phyloP scores from a whole-genome alignment of 35 echinoderm and acorn worm genomes.

The Stichopus chloronotus region DNA sequence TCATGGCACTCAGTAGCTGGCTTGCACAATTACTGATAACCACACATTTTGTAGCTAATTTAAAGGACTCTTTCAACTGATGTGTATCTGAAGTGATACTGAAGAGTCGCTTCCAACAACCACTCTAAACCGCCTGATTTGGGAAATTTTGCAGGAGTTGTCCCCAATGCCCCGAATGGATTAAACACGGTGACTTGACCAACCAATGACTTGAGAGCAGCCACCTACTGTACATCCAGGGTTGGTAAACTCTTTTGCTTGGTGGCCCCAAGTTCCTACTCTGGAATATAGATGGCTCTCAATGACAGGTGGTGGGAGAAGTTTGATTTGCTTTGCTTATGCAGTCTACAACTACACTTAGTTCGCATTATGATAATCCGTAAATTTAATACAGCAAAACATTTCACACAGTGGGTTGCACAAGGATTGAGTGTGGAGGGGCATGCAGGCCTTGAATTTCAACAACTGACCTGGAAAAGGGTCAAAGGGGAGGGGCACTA shows the following conservation, averaged over 20 bases:
- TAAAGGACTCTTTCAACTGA: neutral
- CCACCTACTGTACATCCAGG: neutral
- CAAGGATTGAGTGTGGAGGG: neutral
- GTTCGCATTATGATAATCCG: neutral
- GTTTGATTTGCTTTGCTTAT: neutral
- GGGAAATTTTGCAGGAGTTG: neutral
- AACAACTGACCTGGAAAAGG: neutral
- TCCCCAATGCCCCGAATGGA: neutral
- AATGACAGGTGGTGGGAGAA: conserved; percentile 7
- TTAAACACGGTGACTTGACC: neutral
- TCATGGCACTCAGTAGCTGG: conserved; percentile 6
- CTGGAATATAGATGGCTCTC: neutral
- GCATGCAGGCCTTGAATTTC: neutral
- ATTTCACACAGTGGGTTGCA: neutral
- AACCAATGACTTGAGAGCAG: neutral
- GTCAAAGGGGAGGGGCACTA: neutral
- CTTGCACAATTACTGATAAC: neutral
- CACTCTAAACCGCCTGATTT: neutral
- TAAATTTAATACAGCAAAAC: neutral
- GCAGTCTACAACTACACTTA: neutral
- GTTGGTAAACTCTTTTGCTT: neutral
- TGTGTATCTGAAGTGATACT: neutral
- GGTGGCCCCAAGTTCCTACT: no score
- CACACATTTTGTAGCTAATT: neutral
- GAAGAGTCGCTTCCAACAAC: neutral